A percentile compares a stretch with the other conserved stretches of the same genome.
phyloP scores from a whole-genome alignment of 2,888 invertebrate genomes.

The Cheilosia urbana region DNA sequence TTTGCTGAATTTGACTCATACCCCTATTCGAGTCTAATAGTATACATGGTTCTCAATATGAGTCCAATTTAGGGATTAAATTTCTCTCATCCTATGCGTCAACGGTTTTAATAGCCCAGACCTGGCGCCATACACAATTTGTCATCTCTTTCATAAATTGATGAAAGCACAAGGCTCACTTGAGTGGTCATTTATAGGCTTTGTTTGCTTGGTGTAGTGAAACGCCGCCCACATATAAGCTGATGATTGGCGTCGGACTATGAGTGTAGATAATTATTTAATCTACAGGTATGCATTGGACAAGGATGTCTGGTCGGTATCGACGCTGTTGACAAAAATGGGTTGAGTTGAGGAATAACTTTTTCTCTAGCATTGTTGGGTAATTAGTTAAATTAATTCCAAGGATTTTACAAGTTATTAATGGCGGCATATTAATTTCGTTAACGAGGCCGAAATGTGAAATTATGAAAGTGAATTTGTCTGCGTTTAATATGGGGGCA shows the following conservation, averaged over 20 bases:
- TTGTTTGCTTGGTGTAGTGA: not conserved
- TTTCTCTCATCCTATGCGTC: not conserved
- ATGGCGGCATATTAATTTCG: not conserved
- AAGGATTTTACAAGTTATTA: not conserved
- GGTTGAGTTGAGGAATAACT: no score
- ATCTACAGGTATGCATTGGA: no score
- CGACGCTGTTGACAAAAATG: no score
- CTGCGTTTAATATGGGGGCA: not conserved
- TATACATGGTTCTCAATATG: not conserved
- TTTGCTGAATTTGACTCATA: not conserved
- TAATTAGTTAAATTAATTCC: not conserved
- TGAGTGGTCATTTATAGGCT: not conserved
- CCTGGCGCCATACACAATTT: not conserved
- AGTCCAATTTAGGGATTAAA: not conserved
- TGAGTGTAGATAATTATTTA: no score
- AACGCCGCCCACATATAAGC: not conserved
- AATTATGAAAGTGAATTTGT: constrained; percentile 6
- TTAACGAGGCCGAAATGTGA: not conserved
- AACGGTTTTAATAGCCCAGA: not conserved
- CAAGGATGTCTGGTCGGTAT: no score
- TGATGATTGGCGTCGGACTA: no score
- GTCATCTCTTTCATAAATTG: not conserved
- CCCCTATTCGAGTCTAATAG: not conserved
- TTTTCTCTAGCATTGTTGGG: not conserved
- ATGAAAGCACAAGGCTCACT: not conserved